phyloP scores from a whole-genome alignment of 1,140 invertebrate genomes.

The Cepaea nemoralis region DNA sequence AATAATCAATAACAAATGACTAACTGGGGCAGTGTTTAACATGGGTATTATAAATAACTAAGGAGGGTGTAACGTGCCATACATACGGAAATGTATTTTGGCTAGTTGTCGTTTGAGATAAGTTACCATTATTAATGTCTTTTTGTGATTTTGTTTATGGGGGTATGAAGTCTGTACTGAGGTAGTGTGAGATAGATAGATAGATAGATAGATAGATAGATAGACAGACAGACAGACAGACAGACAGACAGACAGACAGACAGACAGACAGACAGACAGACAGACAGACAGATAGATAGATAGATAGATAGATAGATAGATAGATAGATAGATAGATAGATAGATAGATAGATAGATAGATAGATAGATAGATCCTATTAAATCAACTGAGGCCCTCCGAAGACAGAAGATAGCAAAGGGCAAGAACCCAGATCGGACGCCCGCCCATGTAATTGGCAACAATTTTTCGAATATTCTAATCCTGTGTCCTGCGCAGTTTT shows the following conservation, averaged over 20 bases:
- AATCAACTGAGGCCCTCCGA: not conserved
- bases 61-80: too few species aligned
- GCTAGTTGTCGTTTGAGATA: not conserved
- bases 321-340: not conserved
- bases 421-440: not conserved
- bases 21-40: too few species aligned
- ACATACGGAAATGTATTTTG: not conserved
- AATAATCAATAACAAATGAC: too few species aligned
- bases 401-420: slow-evolving; percentile 1
- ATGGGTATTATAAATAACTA: too few species aligned
- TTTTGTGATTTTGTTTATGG: too few species aligned
- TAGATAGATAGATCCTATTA: not conserved
- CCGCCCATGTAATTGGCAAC: slow-evolving; percentile 6
- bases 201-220: not conserved
- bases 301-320: too few species aligned
- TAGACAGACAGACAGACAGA: not conserved
- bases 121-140: too few species aligned
- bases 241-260: not conserved
- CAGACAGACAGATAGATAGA: too few species aligned
- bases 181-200: too few species aligned
- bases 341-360: not conserved
- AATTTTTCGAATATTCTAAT: slow-evolving; percentile 9
- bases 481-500: not conserved
- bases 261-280: not conserved
- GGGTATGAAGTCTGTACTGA: too few species aligned